Evolutionary conservation across 2,797 vertebrate species (phyloP).

Genomic region (Heterohyrax brucei): DNA sequence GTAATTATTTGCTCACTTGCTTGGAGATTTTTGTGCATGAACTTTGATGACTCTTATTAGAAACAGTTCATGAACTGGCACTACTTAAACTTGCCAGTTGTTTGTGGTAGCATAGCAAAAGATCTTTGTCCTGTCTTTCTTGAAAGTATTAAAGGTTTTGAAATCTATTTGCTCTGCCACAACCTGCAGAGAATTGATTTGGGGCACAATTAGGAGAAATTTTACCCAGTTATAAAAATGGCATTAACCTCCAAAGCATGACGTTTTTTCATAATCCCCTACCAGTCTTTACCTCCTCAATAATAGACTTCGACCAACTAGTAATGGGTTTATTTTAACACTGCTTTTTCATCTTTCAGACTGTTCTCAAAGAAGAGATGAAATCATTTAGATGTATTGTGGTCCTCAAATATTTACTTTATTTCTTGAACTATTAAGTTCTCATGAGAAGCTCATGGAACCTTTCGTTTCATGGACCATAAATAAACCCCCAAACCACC

Average conservation of each 20-base stretch:
- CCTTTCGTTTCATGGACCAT: constrained; percentile 87
- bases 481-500: constrained; percentile 88
- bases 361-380: constrained; percentile 85
- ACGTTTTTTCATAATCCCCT: constrained; percentile 70
- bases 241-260: constrained; percentile 48
- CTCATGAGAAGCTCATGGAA: constrained; percentile 82
- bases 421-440: constrained; percentile 88
- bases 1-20: constrained; percentile 77
- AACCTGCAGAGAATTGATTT: constrained; percentile 69
- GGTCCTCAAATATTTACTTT: constrained; percentile 85
- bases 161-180: constrained; percentile 55
- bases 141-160: constrained; percentile 36
- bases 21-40: constrained; percentile 61
- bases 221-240: constrained; percentile 83
- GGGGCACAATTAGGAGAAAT: constrained; percentile 81
- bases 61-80: constrained; percentile 9
- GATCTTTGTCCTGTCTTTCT: constrained; percentile 74
- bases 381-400: constrained; percentile 87
- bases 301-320: constrained; percentile 49
- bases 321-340: constrained; percentile 69
- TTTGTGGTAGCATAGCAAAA: constrained; percentile 78
- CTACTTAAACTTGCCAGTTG: constrained; percentile 66
- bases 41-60: constrained; percentile 49
- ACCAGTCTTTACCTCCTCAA: constrained; percentile 69
- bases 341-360: constrained; percentile 84